phyloP scores from a whole-genome alignment of 1,140 invertebrate genomes.

The Cotesia vestalis region DNA sequence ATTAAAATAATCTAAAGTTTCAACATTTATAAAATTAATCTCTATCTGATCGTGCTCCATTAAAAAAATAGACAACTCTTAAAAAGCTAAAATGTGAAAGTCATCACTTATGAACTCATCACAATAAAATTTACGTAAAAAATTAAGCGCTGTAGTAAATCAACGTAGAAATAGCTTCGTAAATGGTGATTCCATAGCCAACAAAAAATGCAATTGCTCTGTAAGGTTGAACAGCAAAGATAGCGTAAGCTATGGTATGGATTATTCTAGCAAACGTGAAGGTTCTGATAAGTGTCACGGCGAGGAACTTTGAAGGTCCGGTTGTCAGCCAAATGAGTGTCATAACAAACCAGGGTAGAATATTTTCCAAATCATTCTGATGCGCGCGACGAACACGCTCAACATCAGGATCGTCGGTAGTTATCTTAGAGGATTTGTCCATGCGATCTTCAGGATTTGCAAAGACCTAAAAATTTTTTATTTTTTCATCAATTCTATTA shows the following conservation, averaged over 20 bases:
- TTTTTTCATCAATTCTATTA: not conserved
- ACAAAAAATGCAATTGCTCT: slow-evolving; percentile 64
- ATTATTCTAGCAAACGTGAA: slow-evolving; percentile 66
- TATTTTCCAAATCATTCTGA: slow-evolving; percentile 73
- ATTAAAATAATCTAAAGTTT: slow-evolving; percentile 47
- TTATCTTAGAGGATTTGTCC: slow-evolving; percentile 57
- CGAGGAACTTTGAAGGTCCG: slow-evolving; percentile 61
- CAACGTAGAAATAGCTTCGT: slow-evolving; percentile 64
- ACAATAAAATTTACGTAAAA: not conserved
- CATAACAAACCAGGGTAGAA: slow-evolving; percentile 68
- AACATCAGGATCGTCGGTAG: slow-evolving; percentile 63
- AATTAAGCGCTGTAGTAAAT: slow-evolving; percentile 41
- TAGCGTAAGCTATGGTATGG: slow-evolving; percentile 70
- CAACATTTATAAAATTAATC: not conserved
- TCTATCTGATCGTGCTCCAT: too few relatives aligned
- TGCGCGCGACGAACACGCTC: slow-evolving; percentile 70
- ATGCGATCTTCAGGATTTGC: slow-evolving; percentile 68
- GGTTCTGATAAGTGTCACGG: slow-evolving; percentile 67
- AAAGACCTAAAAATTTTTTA: slow-evolving; percentile 65
- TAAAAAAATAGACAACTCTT: not conserved
- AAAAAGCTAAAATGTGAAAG: not conserved
- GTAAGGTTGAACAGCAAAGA: slow-evolving; percentile 66
- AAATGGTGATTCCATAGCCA: slow-evolving; percentile 63
- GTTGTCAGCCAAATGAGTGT: slow-evolving; percentile 68
- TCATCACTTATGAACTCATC: too few relatives aligned